Evolutionary conservation across 2,797 vertebrate species (phyloP).

Genomic region (Florisuga fusca): DNA sequence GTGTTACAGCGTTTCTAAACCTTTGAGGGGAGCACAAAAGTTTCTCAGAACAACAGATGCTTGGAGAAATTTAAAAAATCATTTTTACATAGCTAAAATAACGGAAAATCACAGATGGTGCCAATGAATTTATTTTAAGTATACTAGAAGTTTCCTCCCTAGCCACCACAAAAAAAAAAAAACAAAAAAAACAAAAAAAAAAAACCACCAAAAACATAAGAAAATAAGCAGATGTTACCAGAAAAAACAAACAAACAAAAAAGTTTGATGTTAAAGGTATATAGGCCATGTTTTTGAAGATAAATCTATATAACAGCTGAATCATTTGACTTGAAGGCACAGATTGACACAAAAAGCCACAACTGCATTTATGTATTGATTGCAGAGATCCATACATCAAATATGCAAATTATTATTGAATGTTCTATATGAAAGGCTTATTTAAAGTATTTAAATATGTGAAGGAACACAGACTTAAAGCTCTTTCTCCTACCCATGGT

Average conservation of each 20-base stretch:
- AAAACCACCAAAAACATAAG: background rate
- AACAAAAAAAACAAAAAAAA: background rate
- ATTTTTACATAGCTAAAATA: background rate
- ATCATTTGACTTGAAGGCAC: background rate
- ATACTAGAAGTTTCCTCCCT: background rate
- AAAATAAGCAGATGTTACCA: background rate
- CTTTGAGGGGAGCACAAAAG: background rate
- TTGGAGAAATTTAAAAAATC: background rate
- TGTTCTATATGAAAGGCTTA: background rate
- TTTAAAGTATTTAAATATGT: background rate
- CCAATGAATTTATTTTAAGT: background rate
- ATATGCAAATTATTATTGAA: background rate
- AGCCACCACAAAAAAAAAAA: background rate
- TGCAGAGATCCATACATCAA: background rate
- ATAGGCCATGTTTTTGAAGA: background rate
- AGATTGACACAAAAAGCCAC: background rate
- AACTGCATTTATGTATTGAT: background rate
- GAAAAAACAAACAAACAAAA: background rate
- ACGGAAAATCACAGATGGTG: background rate
- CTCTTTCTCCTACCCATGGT: background rate
- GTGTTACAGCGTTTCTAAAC: background rate
- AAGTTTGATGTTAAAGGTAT: background rate
- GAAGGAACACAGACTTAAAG: background rate
- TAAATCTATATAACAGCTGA: background rate
- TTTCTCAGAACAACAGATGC: slow-evolving; percentile 8